A percentile compares a stretch with the other conserved stretches of the same genome.
phyloP scores from a whole-genome alignment of 2,797 vertebrate species.

The Amazona ochrocephala region DNA sequence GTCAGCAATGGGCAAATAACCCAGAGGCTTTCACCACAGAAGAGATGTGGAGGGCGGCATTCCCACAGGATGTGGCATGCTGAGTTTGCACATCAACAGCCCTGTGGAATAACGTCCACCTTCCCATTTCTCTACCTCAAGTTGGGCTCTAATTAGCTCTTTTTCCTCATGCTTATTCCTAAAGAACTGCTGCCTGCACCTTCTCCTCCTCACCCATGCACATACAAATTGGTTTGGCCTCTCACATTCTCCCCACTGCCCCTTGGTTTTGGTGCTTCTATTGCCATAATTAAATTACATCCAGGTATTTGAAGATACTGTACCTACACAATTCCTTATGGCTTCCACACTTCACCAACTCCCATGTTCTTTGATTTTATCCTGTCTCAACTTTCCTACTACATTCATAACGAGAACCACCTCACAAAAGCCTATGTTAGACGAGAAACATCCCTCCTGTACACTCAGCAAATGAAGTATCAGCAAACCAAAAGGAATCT shows the following conservation, averaged over 20 bases:
- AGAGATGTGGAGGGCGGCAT: neutral
- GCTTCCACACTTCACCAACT: neutral
- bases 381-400: neutral
- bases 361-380: neutral
- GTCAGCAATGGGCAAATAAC: neutral
- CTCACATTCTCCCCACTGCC: neutral
- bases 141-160: neutral
- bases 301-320: neutral
- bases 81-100: neutral
- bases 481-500: neutral
- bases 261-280: neutral
- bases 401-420: neutral
- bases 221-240: neutral
- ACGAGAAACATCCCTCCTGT: neutral
- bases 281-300: neutral
- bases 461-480: neutral
- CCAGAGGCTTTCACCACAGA: neutral
- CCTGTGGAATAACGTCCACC: neutral
- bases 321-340: neutral
- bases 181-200: neutral
- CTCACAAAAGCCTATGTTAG: neutral
- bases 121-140: rapidly evolving
- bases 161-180: neutral
- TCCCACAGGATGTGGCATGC: neutral
- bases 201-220: neutral